Evolutionary conservation across 1,140 invertebrate species (phyloP), one percentile per base, ranked within the genome.

Genomic region (Maconellicoccus hirsutus): DNA sequence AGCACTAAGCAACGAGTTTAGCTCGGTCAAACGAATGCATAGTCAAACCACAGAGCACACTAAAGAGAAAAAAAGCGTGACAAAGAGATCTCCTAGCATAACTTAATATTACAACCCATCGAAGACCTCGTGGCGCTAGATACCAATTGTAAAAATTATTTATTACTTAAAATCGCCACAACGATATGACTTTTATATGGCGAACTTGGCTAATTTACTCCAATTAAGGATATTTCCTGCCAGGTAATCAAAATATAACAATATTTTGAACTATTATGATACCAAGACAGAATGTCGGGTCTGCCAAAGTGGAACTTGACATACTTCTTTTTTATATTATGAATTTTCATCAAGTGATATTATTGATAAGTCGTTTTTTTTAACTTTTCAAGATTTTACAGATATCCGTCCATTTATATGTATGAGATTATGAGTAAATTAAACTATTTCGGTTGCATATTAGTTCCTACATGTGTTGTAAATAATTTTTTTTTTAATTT

Each of bases 41-140:
- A 66, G 25, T 66, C 25, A 66, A 25, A 66, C 42, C 6, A 52
- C 42, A 52, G 42, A 52, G n/a, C 42, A 52, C n/a, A 52, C 42
- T 3, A 52, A 52, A 52, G 42, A 52, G 42, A 52, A 52, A 52
- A 52, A 52, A 52, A 52, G 16, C n/a, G 12, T 52, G 33, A 38
- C 6, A 14, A 52, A 33, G n/a, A 4, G 42, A 52, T 52, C 42
- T 52, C 4, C 42, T 6, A 52, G 42, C 16, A 52, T 52, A 52
- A 52, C 42, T 52, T 52, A 16, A 52, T 8, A 33, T 33, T 33
- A 33, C 3, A 33, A 33, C 42, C 2, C 6, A 52, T 16, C 2
- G n/a, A 52, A 16, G n/a, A 8, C 16, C 2, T 52, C 42, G 42
- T 8, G n/a, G 2, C n/a, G 42, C 2, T 19, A 52, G n/a, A 19